Base-by-base conservation (phyloP, 2,888 invertebrate species). In the Scaptomyza caliginosa region DNA sequence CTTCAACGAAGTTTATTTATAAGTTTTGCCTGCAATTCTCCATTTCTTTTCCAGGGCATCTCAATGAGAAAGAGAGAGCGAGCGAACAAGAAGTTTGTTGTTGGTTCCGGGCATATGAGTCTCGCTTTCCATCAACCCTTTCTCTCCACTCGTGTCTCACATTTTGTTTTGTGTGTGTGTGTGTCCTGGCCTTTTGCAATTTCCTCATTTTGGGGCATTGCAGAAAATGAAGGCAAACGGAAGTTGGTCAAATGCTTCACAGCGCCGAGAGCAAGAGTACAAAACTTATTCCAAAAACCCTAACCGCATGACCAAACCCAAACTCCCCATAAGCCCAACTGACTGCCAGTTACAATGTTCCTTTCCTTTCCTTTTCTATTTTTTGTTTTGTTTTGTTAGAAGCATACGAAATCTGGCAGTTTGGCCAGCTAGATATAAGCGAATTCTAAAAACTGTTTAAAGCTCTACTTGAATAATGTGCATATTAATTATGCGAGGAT, bases 221-320 rank as follows among this genome's bases (percentile, higher is more conserved):
- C 55, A n/a, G 48, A 48, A 42, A 63, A 43, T 50, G 34, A 34
- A 42, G 74, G 51, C 45, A 55, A 71, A 50, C 74, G 71, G 69
- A 71, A 63, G 71, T 68, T 68, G 71, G 69, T 68, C 69, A 68
- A 68, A 71, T 71, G 74, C 52, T 71, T 57, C 36, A 30, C 52
- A 69, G 73, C 45, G 48, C 59, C 17, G 32, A 16, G 3, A 34
- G 43, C n/a, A 64, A 51, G 43, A 50, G 17, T 32, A 19, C 10
- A 28, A 30, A 65, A 57, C 38, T 52, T 68, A 48, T 69, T 36
- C 21, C 19, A 34, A 40, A 43, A 60, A 28, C 28, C 36, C 46
- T 8, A 60, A 59, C 59, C 62, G 46, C 59, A 59, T 38, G 59
- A 46, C 60, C 59, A 46, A 60, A 16, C 36, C 26, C 45, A 21